Conservation (phyloP, 2,888 invertebrate species). For the Drosophila borealis region DNA sequence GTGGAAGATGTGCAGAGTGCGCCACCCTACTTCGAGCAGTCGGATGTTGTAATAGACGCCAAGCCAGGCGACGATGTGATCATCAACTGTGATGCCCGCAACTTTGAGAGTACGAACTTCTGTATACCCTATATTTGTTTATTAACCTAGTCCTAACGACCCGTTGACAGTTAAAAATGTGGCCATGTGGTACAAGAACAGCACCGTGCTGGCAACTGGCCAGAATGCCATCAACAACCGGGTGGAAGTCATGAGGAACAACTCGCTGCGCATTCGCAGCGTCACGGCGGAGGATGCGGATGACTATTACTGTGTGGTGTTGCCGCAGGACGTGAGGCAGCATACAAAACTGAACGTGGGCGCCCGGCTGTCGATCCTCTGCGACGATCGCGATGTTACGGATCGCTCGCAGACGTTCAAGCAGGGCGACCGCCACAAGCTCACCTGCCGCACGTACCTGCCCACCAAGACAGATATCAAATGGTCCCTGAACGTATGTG, state of each 20-base stretch:
- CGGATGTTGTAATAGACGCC: conserved; percentile 62
- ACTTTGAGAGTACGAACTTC: conserved; percentile 73
- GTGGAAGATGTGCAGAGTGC: conserved; percentile 6
- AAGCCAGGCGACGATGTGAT: conserved; percentile 73
- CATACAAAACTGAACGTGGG: conserved; percentile 70
- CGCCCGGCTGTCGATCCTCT: conserved; percentile 75
- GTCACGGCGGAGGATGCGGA: conserved; percentile 74
- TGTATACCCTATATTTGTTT: too few species aligned
- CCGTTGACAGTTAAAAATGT: conserved; percentile 70
- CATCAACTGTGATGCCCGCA: conserved; percentile 80
- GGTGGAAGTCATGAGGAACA: conserved; percentile 75
- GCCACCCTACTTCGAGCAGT: conserved; percentile 75
- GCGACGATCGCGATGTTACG: conserved; percentile 81
- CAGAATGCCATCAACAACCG: conserved; percentile 62
- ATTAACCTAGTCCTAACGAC: not conserved
- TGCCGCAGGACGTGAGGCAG: conserved; percentile 74
- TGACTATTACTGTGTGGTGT: conserved; percentile 77
- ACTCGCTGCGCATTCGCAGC: conserved; percentile 71
- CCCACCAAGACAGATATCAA: conserved; percentile 70
- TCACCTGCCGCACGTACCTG: conserved; percentile 77
- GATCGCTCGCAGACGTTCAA: conserved; percentile 81
- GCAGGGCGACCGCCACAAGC: conserved; percentile 81
- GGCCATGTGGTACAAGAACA: conserved; percentile 81
- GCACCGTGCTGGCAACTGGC: conserved; percentile 68
- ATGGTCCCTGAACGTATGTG: conserved; percentile 83